Base-by-base conservation (phyloP, 2,113 vertebrate species). In the Melierax canorus region DNA sequence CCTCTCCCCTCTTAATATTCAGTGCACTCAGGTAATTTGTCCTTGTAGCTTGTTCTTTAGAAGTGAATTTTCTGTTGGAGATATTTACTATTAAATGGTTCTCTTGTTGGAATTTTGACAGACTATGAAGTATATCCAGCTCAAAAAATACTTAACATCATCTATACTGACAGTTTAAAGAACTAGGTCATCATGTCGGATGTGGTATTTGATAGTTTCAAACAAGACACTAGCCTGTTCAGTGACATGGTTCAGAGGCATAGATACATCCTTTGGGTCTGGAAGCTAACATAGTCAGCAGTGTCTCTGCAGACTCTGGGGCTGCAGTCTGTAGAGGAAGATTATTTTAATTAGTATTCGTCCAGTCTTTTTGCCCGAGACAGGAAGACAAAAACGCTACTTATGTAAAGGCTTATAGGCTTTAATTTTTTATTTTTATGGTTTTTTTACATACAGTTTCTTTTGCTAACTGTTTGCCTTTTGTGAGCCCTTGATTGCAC, bases 141-240 rank as follows among this genome's bases (percentile, higher is more conserved):
- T 95, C 60, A 85, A 95, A 92, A 96, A 81, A 45, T 41, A 38
- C 21, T 93, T 94, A 86, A 36, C 53, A 23, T 95, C 79, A 95
- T 96, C n/a, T 86, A 17, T 92, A 67, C 50, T 3, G 68, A 71
- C 88, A 96, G 50, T 90, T 92, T 79, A 90, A 96, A 92, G 75
- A 97, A 89, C 48, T 96, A 48, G 92, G 88, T 97, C 92, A 91
- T 88, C 34, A 7, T 83, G 50, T 34, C 93, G 6, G 95, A 16
- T 86, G 23, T n/a, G 55, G 15, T 91, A 43, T 59, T 92, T 81
- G 53, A 58, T 86, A 56, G 74, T 72, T 97, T 94, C 82, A 64
- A 91, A 82, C 86, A 77, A 94, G 36, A 72, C 71, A 29, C 30
- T 60, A 50, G 22, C 63, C 73, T 94, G 23, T 93, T 96, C 27